Base-by-base conservation (phyloP, 1,140 invertebrate species). In the Listronotus bonariensis region DNA sequence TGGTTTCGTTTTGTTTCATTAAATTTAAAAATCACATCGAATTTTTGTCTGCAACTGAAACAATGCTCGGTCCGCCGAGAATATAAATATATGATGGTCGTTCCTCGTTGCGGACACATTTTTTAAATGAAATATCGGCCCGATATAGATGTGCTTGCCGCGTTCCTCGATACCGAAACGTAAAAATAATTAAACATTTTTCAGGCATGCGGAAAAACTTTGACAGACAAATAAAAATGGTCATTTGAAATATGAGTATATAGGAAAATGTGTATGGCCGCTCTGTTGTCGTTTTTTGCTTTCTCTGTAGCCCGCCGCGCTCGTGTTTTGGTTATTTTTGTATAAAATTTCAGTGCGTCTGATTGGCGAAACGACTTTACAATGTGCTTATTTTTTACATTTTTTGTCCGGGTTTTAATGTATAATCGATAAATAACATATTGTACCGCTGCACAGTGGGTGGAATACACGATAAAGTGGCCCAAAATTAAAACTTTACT, bases 121-220 rank as follows among this genome's bases (percentile, higher is more conserved):
- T 78, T 77, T 77, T 75, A 74, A 77, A 77, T 78, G 75, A 76
- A 77, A 77, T 78, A 77, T 77, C 76, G 76, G 68, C 10, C 31
- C 63, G 72, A 77, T 77, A 77, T 74, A 75, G 70, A 76, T 68
- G 71, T 69, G 65, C 41, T 40, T 10, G n/a, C 48, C 20, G 34
- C 49, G 68, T 73, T 74, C 71, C 74, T 72, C 74, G 74, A 77
- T 77, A 75, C 26, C 73, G 75, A 72, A 78, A 78, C 75, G 76
- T 72, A 78, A 78, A 78, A 78, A 78, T 78, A 77, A 78, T 78
- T 78, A 77, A 77, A 78, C 76, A 78, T 78, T 78, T 78, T 77
- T 78, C 76, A 77, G 76, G 73, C 71, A 78, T 76, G 76, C 76
- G 75, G 76, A 75, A 75, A 76, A 76, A 77, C 73, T 78, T 78